Evolutionary conservation across 2,113 vertebrate species (phyloP).

Genomic region (Rissa tridactyla): DNA sequence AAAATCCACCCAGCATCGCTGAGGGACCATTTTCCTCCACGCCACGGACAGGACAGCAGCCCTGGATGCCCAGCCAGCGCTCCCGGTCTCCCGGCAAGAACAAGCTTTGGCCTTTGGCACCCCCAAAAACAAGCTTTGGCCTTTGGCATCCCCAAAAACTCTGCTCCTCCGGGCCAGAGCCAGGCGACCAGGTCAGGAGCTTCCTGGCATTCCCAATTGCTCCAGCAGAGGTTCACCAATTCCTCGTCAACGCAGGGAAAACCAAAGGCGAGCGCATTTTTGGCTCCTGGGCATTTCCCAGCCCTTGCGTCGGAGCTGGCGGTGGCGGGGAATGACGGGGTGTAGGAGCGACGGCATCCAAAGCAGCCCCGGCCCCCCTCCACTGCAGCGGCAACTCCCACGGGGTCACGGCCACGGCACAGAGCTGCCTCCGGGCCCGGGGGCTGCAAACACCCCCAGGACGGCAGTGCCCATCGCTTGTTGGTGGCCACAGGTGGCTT

Average conservation of each 20-base stretch:
- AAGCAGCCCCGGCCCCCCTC: background rate
- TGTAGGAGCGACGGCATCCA: background rate
- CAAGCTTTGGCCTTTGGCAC: no score
- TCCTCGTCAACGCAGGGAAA: accelerated
- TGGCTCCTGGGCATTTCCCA: background rate
- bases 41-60: background rate
- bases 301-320: background rate
- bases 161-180: background rate
- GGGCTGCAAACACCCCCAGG: background rate
- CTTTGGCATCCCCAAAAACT: background rate
- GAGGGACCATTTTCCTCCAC: background rate
- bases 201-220: background rate
- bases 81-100: no score
- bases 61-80: accelerated
- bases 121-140: no score
- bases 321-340: background rate
- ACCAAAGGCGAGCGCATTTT: no score
- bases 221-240: background rate
- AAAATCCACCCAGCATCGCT: accelerated
- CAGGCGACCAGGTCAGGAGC: background rate
- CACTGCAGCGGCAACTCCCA: background rate
- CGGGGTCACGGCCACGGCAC: accelerated
- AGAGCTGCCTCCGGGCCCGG: accelerated
- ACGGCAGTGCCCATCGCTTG: accelerated
- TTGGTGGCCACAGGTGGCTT: background rate